phyloP scores from a whole-genome alignment of 1,140 invertebrate species.

The Sinella curviseta region DNA sequence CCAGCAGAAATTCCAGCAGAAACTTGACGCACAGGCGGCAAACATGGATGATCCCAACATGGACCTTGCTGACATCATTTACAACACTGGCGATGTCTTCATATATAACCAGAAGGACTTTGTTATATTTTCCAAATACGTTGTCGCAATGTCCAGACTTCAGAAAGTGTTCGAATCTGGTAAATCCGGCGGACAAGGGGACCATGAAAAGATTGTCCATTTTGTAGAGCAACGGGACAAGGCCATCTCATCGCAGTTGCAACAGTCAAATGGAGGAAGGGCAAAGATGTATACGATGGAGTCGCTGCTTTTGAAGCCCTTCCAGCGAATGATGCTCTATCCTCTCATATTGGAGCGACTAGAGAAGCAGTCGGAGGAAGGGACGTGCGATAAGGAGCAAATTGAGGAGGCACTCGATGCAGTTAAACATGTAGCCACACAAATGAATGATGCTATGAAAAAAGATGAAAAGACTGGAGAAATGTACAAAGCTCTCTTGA shows the following conservation, averaged over 20 bases:
- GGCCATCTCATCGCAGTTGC: too few species aligned
- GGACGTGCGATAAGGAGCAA: neutral
- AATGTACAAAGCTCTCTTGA: neutral
- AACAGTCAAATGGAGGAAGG: neutral
- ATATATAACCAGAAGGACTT: neutral
- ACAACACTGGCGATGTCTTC: neutral
- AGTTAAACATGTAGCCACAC: neutral
- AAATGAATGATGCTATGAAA: neutral
- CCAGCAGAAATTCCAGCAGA: neutral
- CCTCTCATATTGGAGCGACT: neutral
- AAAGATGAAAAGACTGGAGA: neutral
- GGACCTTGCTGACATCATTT: neutral
- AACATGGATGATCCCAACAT: neutral
- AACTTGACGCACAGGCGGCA: neutral
- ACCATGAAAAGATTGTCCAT: too few species aligned
- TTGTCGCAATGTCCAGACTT: neutral
- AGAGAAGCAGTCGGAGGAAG: neutral
- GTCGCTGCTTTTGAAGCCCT: neutral
- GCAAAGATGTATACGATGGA: neutral
- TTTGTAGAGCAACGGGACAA: too few species aligned
- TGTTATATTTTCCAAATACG: neutral
- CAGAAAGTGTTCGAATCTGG: neutral
- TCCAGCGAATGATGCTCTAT: neutral
- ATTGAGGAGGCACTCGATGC: neutral
- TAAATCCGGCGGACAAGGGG: neutral